phyloP scores from a whole-genome alignment of 2,113 vertebrate species.

The Cebidichthys violaceus region DNA sequence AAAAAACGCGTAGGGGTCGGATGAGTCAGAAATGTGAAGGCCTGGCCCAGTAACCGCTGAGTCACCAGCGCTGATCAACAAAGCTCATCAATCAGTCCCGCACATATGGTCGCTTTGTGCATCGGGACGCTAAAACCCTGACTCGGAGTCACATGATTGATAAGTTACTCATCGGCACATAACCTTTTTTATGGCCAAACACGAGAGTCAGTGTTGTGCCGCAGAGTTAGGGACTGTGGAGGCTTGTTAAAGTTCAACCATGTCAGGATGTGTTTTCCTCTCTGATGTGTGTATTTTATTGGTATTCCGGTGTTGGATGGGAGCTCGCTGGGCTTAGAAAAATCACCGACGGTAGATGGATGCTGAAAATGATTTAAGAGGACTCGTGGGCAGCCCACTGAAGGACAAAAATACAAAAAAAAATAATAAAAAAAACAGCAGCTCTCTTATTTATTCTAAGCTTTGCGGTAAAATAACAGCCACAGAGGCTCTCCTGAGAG shows the following conservation, averaged over 20 bases:
- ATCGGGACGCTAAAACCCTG: neutral
- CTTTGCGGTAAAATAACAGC: slow-evolving; percentile 10
- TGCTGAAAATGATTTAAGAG: slow-evolving; percentile 33
- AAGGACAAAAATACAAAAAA: slow-evolving; percentile 11
- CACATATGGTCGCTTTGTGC: neutral
- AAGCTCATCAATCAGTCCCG: no score
- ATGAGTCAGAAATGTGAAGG: slow-evolving; percentile 34
- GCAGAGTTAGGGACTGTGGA: neutral
- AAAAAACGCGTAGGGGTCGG: neutral
- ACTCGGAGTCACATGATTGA: neutral
- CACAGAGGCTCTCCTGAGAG: neutral
- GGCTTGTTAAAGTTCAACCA: neutral
- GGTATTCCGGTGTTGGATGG: slow-evolving; percentile 11
- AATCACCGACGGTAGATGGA: slow-evolving; percentile 26
- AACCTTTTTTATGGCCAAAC: slow-evolving; percentile 11
- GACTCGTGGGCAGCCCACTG: slow-evolving; percentile 13
- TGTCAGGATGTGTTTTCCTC: slow-evolving; percentile 3
- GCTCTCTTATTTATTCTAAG: slow-evolving; percentile 11
- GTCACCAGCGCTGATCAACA: slow-evolving; percentile 32
- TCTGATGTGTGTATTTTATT: slow-evolving; percentile 36
- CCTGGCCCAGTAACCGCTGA: slow-evolving; percentile 22
- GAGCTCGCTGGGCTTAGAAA: slow-evolving; percentile 4
- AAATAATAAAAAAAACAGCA: slow-evolving; percentile 8
- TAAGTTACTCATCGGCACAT: slow-evolving; percentile 10
- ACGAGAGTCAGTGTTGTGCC: neutral